Evolutionary conservation across 2,888 invertebrate genomes (phyloP).

Genomic region (Thalpophila matura): DNA sequence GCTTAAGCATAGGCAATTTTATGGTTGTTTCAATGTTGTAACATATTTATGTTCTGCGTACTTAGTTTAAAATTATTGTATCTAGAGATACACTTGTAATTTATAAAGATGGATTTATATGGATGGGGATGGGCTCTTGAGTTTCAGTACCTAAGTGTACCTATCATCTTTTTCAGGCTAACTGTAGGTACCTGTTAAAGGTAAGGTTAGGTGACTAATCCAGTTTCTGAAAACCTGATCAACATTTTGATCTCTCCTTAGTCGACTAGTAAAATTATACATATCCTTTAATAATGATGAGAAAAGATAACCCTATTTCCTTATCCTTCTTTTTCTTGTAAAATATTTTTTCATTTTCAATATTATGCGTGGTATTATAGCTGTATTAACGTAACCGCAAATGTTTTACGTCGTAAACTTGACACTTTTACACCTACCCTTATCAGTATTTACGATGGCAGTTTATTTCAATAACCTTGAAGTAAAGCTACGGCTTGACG

Average conservation of each 20-base stretch:
- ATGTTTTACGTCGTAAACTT: constrained; percentile 56
- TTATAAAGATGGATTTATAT: background rate
- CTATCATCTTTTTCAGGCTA: too few relatives aligned
- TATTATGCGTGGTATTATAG: constrained; percentile 6
- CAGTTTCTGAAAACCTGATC: too few relatives aligned
- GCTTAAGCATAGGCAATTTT: constrained; percentile 61
- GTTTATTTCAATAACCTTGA: constrained; percentile 71
- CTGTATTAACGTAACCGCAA: constrained; percentile 24
- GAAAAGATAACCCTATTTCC: background rate
- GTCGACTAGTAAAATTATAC: too few relatives aligned
- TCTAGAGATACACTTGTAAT: background rate
- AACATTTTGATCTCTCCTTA: too few relatives aligned
- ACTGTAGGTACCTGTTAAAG: too few relatives aligned
- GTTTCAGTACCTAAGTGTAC: too few relatives aligned
- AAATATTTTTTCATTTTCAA: background rate
- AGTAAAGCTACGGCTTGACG: constrained; percentile 54
- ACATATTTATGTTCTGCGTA: constrained; percentile 49
- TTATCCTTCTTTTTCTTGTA: constrained; percentile 1
- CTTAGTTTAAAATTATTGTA: background rate
- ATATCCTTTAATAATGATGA: too few relatives aligned
- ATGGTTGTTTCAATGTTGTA: constrained; percentile 55
- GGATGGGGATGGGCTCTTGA: too few relatives aligned
- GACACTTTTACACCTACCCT: constrained; percentile 56
- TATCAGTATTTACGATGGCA: constrained; percentile 67
- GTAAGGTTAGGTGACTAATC: too few relatives aligned